Conservation (phyloP, 2,888 invertebrate genomes). For the Aricia artaxerxes region DNA sequence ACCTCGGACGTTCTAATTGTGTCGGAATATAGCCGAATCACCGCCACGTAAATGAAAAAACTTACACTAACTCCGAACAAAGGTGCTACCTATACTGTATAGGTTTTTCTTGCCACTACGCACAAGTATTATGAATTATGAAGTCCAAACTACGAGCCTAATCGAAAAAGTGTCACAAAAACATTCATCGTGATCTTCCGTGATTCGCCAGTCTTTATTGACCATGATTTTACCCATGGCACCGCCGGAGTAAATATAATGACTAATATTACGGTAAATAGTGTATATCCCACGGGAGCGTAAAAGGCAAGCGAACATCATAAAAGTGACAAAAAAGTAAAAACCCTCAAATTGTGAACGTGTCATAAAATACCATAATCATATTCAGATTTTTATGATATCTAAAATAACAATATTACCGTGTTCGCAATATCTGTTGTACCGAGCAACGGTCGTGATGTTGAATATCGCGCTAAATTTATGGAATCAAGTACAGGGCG, state of each 20-base stretch:
- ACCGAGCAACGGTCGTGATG: background rate
- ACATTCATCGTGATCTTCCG: no score
- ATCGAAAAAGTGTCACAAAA: no score
- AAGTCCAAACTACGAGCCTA: background rate
- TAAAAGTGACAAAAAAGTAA: background rate
- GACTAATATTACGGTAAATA: no score
- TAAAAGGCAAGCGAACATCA: background rate
- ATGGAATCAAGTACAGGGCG: background rate
- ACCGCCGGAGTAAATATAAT: no score
- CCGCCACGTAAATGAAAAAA: constrained; percentile 16
- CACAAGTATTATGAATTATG: background rate
- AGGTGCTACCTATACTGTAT: background rate
- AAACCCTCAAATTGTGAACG: background rate
- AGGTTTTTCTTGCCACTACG: background rate
- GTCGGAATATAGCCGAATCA: constrained; percentile 18
- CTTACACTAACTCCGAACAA: background rate
- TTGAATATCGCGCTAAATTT: background rate
- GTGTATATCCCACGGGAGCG: no score
- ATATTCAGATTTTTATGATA: background rate
- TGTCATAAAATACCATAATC: background rate
- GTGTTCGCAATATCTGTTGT: background rate
- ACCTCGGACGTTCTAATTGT: constrained; percentile 19
- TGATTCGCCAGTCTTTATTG: no score
- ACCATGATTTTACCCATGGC: no score
- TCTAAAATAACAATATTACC: background rate